Percentiles rank a stretch among this genome's conserved stretches.
Evolutionary conservation across 2,797 vertebrate genomes (phyloP).

Genomic region (Anguilla pacifica): DNA sequence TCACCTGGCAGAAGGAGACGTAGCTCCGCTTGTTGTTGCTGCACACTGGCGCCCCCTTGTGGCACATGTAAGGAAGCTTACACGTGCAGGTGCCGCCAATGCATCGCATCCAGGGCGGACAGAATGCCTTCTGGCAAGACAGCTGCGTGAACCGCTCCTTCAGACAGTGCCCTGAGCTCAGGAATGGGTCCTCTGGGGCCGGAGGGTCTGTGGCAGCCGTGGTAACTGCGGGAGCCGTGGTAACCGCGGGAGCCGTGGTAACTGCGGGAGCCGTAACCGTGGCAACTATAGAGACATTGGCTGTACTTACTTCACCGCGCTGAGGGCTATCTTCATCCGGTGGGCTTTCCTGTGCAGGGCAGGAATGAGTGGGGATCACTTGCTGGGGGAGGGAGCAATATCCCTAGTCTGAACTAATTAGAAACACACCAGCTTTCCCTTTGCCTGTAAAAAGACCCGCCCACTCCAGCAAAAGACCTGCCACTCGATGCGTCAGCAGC

Average conservation of each 20-base stretch:
- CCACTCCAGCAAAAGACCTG: too few species aligned
- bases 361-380: background rate
- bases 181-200: constrained; percentile 4
- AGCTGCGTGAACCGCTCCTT: constrained; percentile 65
- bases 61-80: constrained; percentile 86
- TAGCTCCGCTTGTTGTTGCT: constrained; percentile 53
- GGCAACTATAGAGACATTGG: background rate
- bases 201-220: background rate
- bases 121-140: constrained; percentile 86
- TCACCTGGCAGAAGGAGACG: constrained; percentile 82
- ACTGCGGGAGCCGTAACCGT: background rate
- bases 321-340: background rate
- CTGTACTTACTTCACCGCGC: background rate
- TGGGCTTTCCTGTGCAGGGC: background rate
- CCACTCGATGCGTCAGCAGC: too few species aligned
- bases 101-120: constrained; percentile 84
- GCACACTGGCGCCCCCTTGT: constrained; percentile 65
- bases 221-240: background rate
- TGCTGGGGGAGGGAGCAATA: background rate
- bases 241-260: background rate
- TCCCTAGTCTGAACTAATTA: background rate
- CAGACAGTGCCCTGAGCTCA: constrained; percentile 70
- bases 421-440: background rate
- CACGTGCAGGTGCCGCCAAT: constrained; percentile 74
- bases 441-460: too few species aligned